Conservation (phyloP, 1,140 invertebrate species). For the Heliconius eleuchia region DNA sequence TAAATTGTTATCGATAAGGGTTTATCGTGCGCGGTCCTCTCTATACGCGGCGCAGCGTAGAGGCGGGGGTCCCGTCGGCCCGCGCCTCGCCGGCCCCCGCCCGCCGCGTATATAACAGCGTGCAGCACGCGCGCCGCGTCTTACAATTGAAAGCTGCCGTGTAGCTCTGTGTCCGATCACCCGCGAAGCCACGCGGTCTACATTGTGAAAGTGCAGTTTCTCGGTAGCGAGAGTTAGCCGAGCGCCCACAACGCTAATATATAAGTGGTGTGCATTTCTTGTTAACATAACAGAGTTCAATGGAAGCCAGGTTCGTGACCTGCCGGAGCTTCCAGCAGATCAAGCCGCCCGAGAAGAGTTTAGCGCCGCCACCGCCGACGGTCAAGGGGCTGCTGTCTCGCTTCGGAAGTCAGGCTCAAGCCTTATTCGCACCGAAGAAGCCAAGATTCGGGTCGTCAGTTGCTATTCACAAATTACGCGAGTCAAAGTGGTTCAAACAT, state of each 20-base stretch:
- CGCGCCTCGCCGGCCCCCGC: slow-evolving; percentile 38
- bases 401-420: slow-evolving; percentile 80
- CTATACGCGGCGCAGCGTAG: slow-evolving; percentile 50
- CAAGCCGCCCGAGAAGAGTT: slow-evolving; percentile 78
- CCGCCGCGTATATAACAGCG: slow-evolving; percentile 58
- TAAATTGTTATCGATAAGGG: slow-evolving; percentile 29
- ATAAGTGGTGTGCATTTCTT: slow-evolving; percentile 60
- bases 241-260: slow-evolving; percentile 40
- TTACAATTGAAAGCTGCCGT: slow-evolving; percentile 60
- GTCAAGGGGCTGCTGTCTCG: slow-evolving; percentile 78
- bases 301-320: slow-evolving; percentile 82
- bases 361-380: slow-evolving; percentile 73
- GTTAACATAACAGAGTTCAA: slow-evolving; percentile 72
- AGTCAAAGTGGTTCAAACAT: slow-evolving; percentile 86
- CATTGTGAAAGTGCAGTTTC: slow-evolving; percentile 80
- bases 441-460: slow-evolving; percentile 84
- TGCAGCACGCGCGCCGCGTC: slow-evolving; percentile 71
- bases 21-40: slow-evolving; percentile 43
- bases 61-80: slow-evolving; percentile 45
- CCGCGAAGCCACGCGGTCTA: slow-evolving; percentile 61
- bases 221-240: slow-evolving; percentile 71
- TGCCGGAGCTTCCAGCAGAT: slow-evolving; percentile 80
- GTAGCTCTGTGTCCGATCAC: slow-evolving; percentile 49
- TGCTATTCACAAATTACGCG: slow-evolving; percentile 85
- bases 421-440: slow-evolving; percentile 78